These are phyloP conservation scores for Oceanodroma leucorhoa DNA, from an alignment of 2,797 vertebrate species.

Conservation along the genomic window DNA sequence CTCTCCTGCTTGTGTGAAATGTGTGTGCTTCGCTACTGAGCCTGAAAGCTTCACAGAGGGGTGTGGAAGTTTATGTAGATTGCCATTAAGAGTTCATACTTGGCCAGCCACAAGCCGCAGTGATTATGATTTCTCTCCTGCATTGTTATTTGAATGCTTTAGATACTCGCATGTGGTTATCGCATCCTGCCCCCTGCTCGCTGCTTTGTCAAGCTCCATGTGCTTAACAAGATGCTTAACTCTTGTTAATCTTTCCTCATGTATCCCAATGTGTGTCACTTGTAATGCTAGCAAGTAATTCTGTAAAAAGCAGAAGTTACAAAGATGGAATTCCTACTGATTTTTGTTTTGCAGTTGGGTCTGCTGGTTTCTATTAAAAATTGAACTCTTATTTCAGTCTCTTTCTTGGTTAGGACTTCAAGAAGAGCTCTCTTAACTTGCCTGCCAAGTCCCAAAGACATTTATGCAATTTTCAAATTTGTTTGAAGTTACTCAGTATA, in stretches of 20 bases:
- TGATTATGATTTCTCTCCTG: neutral
- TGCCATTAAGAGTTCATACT: neutral
- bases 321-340: neutral
- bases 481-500: neutral
- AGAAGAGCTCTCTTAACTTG: neutral
- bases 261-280: neutral
- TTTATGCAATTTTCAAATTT: neutral
- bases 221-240: neutral
- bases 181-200: neutral
- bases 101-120: neutral
- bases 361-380: neutral
- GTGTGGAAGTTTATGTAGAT: neutral
- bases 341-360: neutral
- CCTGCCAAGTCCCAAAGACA: neutral
- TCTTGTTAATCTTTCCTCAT: neutral
- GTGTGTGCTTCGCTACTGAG: neutral
- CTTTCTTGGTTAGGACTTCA: neutral
- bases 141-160: neutral
- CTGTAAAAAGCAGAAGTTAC: neutral
- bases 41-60: neutral
- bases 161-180: neutral
- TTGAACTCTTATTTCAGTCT: neutral
- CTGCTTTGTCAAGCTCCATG: neutral
- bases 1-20: neutral
- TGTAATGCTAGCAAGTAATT: neutral